A percentile compares a stretch with the other conserved stretches of the same genome.
These are phyloP conservation scores for Chloroclystis v-ata DNA, from an alignment of 2,888 invertebrate genomes.

Conservation along the genomic window DNA sequence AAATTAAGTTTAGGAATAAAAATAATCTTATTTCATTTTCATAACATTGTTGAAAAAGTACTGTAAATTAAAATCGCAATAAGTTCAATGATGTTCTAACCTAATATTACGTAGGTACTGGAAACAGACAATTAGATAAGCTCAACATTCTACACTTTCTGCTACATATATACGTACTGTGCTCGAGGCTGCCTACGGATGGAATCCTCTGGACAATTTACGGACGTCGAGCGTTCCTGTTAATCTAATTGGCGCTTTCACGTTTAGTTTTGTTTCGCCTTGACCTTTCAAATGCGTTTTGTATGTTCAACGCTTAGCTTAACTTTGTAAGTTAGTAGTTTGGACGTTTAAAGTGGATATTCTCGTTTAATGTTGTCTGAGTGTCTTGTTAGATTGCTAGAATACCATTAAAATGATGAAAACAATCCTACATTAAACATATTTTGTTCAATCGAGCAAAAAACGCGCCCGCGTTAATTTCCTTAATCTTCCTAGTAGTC, in stretches of 20 bases:
- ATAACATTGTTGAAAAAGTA: too few relatives aligned
- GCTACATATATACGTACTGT: constrained; percentile 4
- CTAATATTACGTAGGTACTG: too few relatives aligned
- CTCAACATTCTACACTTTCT: background rate
- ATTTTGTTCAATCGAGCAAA: too few relatives aligned
- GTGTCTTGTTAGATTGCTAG: background rate
- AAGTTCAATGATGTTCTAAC: too few relatives aligned
- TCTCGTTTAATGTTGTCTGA: background rate
- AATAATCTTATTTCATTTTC: too few relatives aligned
- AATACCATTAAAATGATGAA: too few relatives aligned
- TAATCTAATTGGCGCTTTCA: constrained; percentile 73
- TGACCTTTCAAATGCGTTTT: constrained; percentile 73
- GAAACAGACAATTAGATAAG: too few relatives aligned
- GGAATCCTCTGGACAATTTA: constrained; percentile 61
- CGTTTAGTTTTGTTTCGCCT: constrained; percentile 61
- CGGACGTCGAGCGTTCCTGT: constrained; percentile 52
- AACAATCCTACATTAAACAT: too few relatives aligned
- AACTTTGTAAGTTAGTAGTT: background rate
- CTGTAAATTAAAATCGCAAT: too few relatives aligned
- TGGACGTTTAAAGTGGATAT: constrained; percentile 3
- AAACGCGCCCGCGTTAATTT: too few relatives aligned
- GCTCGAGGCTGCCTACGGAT: constrained; percentile 38
- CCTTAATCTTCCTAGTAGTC: too few relatives aligned
- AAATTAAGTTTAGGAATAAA: too few relatives aligned
- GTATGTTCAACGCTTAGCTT: constrained; percentile 28